A percentile compares a stretch with the other conserved stretches of the same genome.
phyloP scores from a whole-genome alignment of 2,113 vertebrate genomes.

The Ptilorrhoa leucosticta region DNA sequence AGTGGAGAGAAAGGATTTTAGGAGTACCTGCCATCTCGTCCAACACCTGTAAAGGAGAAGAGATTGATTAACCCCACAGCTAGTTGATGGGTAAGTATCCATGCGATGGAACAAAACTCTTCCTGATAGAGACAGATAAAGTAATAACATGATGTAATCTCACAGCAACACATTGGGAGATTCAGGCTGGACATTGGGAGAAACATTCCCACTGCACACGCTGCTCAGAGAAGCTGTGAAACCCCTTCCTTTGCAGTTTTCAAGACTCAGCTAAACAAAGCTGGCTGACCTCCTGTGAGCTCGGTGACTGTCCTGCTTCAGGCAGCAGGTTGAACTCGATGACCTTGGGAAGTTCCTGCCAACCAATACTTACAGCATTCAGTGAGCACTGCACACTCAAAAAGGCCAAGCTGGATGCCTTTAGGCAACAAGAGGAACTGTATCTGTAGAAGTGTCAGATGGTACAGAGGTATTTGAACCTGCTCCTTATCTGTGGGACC shows the following conservation, averaged over 20 bases:
- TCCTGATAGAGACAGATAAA: background rate
- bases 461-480: background rate
- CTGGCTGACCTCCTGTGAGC: background rate
- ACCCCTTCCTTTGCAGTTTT: background rate
- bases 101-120: background rate
- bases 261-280: background rate
- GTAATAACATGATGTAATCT: background rate
- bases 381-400: background rate
- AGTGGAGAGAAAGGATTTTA: background rate
- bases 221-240: background rate
- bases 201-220: accelerated
- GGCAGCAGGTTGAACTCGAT: background rate
- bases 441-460: background rate
- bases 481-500: background rate
- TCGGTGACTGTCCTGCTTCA: accelerated
- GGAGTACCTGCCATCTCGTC: background rate
- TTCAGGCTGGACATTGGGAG: background rate
- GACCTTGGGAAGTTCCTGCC: background rate
- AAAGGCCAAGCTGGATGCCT: background rate
- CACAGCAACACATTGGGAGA: background rate
- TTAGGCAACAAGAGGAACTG: background rate
- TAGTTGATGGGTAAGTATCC: background rate
- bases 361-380: background rate
- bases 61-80: background rate
- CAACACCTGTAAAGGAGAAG: background rate